Evolutionary conservation across 2,888 invertebrate species (phyloP).

Genomic region (Morpho achilles): DNA sequence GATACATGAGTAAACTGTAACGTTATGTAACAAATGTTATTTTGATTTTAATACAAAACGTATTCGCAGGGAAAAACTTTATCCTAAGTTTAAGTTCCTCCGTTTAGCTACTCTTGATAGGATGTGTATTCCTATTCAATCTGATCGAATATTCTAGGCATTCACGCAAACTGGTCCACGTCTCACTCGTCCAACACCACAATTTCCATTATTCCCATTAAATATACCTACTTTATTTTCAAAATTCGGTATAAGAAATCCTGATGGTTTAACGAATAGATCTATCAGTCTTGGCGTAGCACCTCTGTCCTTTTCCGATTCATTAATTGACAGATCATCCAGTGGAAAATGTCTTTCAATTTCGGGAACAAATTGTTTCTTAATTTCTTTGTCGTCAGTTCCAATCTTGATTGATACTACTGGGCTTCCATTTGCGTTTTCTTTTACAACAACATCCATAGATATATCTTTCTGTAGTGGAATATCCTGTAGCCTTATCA

Average conservation of each 20-base stretch:
- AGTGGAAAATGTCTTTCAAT: background rate
- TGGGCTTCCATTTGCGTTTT: slow-evolving; percentile 12
- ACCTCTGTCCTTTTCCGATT: background rate
- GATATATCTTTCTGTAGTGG: slow-evolving; percentile 16
- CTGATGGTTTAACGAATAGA: slow-evolving; percentile 5
- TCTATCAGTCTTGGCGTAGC: slow-evolving; percentile 4
- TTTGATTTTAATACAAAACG: no score
- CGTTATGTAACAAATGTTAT: no score
- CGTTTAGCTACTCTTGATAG: no score
- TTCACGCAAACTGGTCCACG: slow-evolving; percentile 16
- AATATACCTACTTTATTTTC: slow-evolving; percentile 10
- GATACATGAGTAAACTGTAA: no score
- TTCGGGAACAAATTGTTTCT: background rate
- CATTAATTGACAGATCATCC: background rate
- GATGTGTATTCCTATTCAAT: no score
- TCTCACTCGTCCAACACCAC: slow-evolving; percentile 14
- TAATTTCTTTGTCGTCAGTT: slow-evolving; percentile 4
- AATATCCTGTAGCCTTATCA: slow-evolving; percentile 24
- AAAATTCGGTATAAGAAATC: slow-evolving; percentile 13
- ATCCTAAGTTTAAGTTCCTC: no score
- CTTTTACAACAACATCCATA: slow-evolving; percentile 20
- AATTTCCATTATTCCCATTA: slow-evolving; percentile 3
- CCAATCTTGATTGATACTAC: slow-evolving; percentile 18
- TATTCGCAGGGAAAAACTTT: no score
- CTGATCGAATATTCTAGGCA: background rate